These are phyloP conservation scores for Rhopalosiphum padi DNA, from an alignment of 1,140 invertebrate genomes.

Conservation along the genomic window DNA sequence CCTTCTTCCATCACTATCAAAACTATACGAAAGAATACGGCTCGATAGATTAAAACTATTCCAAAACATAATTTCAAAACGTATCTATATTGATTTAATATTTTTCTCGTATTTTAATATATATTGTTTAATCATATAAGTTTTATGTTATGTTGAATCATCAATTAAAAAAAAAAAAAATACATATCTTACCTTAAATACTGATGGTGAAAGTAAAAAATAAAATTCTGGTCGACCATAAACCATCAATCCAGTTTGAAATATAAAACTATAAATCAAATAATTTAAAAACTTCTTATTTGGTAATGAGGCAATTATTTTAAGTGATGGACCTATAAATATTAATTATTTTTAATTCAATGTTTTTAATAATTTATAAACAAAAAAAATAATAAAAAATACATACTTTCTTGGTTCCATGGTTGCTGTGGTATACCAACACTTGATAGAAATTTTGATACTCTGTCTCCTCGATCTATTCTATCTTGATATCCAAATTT, in stretches of 20 bases:
- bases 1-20: no score
- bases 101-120: no score
- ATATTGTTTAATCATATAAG: no score
- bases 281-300: slow-evolving; percentile 51
- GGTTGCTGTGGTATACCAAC: not conserved
- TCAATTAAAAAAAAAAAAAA: no score
- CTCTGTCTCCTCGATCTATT: slow-evolving; percentile 34
- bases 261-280: slow-evolving; percentile 52
- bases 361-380: not conserved
- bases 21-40: no score
- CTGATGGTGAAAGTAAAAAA: slow-evolving; percentile 47
- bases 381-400: not conserved
- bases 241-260: slow-evolving; percentile 51
- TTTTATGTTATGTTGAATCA: no score
- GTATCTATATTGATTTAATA: no score
- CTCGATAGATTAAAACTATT: no score
- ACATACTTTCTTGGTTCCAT: slow-evolving; percentile 28
- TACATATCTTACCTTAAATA: slow-evolving; percentile 20
- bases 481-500: slow-evolving; percentile 49
- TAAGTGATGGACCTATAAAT: slow-evolving; percentile 16
- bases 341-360: not conserved
- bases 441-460: slow-evolving; percentile 43
- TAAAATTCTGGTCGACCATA: slow-evolving; percentile 55
- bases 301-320: slow-evolving; percentile 45
- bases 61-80: no score